phyloP scores from a whole-genome alignment of 1,140 invertebrate genomes.

The Aphelenchoides avenae region DNA sequence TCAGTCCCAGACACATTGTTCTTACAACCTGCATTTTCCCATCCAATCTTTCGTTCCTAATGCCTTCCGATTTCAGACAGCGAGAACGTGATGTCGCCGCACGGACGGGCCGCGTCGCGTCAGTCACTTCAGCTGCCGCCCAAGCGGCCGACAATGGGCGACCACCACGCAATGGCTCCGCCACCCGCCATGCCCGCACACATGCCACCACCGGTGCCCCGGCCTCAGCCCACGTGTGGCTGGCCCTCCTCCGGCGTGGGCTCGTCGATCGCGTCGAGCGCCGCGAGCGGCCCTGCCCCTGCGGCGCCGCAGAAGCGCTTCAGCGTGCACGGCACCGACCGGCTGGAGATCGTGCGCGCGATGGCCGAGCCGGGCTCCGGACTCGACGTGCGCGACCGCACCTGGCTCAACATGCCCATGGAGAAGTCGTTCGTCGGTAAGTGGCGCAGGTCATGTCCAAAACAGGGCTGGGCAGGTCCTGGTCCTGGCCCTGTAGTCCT shows the following conservation, averaged over 20 bases:
- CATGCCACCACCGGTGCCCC: background rate
- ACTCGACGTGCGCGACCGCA: too few relatives aligned
- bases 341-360: too few relatives aligned
- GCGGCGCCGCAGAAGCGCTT: too few relatives aligned
- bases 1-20: constrained; percentile 2
- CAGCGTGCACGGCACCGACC: too few relatives aligned
- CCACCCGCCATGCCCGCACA: background rate
- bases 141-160: too few relatives aligned
- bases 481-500: too few relatives aligned
- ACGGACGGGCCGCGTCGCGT: background rate
- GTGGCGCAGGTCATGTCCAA: too few relatives aligned
- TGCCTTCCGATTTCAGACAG: background rate
- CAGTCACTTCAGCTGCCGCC: background rate
- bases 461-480: too few relatives aligned
- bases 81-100: background rate
- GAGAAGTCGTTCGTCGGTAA: too few relatives aligned
- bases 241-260: background rate
- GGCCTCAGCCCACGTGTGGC: background rate
- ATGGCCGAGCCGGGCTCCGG: too few relatives aligned
- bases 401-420: too few relatives aligned
- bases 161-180: background rate
- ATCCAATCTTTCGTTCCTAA: background rate
- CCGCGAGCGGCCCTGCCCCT: too few relatives aligned
- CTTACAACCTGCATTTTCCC: constrained; percentile 7
- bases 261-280: background rate